Conservation (phyloP, 2,113 vertebrate genomes). For the Odocoileus hemionus region DNA sequence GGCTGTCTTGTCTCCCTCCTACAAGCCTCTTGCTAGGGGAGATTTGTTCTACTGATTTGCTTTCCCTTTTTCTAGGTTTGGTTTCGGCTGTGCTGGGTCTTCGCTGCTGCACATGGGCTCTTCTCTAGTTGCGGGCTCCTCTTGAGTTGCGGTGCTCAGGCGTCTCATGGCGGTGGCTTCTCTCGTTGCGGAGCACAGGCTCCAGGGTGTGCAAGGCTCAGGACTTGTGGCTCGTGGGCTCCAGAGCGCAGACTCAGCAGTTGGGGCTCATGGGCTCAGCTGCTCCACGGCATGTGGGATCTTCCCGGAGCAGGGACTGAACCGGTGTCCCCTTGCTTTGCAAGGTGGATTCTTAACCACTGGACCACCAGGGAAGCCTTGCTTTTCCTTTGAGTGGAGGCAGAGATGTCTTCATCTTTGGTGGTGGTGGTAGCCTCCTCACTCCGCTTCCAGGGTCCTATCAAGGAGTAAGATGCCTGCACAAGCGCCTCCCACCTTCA, state of each 20-base stretch:
- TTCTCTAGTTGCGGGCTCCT: background rate
- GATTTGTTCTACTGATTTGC: background rate
- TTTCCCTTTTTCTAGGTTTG: background rate
- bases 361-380: background rate
- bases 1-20: background rate
- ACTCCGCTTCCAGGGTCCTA: background rate
- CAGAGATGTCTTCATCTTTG: background rate
- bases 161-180: background rate
- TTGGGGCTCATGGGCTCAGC: accelerated
- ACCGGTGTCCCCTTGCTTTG: background rate
- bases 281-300: background rate
- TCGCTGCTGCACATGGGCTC: background rate
- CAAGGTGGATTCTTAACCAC: background rate
- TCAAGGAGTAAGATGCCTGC: background rate
- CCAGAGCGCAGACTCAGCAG: background rate
- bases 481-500: background rate
- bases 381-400: background rate
- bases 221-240: background rate
- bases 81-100: background rate
- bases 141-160: background rate
- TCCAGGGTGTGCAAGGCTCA: background rate
- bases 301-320: background rate
- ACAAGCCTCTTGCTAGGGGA: background rate
- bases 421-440: background rate
- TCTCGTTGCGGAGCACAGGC: accelerated